Evolutionary conservation across 2,113 vertebrate genomes (phyloP), one percentile per base, ranked within the genome.

Genomic region (Chionomys nivalis): DNA sequence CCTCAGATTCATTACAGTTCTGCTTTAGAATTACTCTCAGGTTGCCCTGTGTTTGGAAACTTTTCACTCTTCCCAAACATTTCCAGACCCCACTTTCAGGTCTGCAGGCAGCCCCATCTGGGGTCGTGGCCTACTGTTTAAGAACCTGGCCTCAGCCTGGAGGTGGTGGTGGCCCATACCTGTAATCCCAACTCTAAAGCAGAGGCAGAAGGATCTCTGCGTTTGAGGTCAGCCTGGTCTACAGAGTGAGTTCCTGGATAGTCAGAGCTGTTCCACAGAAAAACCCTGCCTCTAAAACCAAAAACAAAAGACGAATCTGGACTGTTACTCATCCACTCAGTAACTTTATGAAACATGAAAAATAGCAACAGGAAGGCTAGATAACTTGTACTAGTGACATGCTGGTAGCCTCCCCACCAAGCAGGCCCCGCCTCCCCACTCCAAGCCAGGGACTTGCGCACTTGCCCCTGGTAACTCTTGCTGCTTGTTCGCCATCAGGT

Each of bases 401-500:
- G 13, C 36, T 33, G 77, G 55, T 17, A 14, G 52, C 63, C 39
- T 94, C 72, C 31, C 3, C 28, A 4, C 5, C 9, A 31, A 91
- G 65, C 28, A 10, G 23, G 19, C n/a, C 0, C 44, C 0, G 0
- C 65, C 31, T 73, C 19, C 16, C 19, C 68, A 17, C 52, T 72
- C 76, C 73, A 63, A 91, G 68, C 36, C 33, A 49, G n/a, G 75
- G 31, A 36, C n/a, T 24, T 2, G n/a, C 4, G 17, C 47, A 26
- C 42, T 14, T 5, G 52, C 44, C 89, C 49, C 92, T 83, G 55
- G 36, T 58, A 79, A 93, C 13, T 92, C 36, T 58, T 76, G 68
- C 61, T 94, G 24, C 95, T 89, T 94, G 77, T 70, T 86, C 2
- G 1, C 75, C 96, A 14, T 36, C 96, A 99, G 99, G 99, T 77